A percentile compares a stretch with the other conserved stretches of the same genome.
These are phyloP conservation scores for Drosophila acutilabella DNA, from an alignment of 2,888 invertebrate species.

Conservation along the genomic window DNA sequence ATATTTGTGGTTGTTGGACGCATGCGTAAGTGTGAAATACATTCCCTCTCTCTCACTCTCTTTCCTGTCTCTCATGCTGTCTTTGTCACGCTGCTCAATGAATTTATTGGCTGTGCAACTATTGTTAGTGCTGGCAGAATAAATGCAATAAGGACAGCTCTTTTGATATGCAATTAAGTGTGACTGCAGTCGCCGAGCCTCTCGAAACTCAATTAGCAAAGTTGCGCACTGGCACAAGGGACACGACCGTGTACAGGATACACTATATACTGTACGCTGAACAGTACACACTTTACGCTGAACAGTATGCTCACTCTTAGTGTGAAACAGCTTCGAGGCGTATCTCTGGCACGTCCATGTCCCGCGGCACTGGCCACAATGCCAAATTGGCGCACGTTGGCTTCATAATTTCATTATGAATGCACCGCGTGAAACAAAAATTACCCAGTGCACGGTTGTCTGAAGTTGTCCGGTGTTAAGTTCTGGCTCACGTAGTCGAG, in stretches of 20 bases:
- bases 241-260: conserved; percentile 17
- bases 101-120: conserved; percentile 13
- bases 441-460: conserved; percentile 26
- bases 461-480: conserved; percentile 15
- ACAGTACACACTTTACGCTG: no score
- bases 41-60: not conserved
- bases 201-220: conserved; percentile 75
- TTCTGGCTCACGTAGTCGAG: conserved; percentile 26
- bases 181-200: conserved; percentile 58
- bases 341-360: conserved; percentile 21
- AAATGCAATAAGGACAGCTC: conserved; percentile 60
- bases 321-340: conserved; percentile 32
- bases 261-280: conserved; percentile 6
- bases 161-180: conserved; percentile 74
- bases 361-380: conserved; percentile 52
- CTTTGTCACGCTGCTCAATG: conserved; percentile 7
- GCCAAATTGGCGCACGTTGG: conserved; percentile 77
- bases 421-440: conserved; percentile 60
- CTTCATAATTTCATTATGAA: conserved; percentile 76
- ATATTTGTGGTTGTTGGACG: conserved; percentile 9
- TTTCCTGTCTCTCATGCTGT: not conserved
- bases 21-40: conserved; percentile 26
- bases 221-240: conserved; percentile 45
- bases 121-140: conserved; percentile 21
- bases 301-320: conserved; percentile 17